Base-by-base conservation (phyloP, 2,113 vertebrate genomes). In the Promerops cafer region DNA sequence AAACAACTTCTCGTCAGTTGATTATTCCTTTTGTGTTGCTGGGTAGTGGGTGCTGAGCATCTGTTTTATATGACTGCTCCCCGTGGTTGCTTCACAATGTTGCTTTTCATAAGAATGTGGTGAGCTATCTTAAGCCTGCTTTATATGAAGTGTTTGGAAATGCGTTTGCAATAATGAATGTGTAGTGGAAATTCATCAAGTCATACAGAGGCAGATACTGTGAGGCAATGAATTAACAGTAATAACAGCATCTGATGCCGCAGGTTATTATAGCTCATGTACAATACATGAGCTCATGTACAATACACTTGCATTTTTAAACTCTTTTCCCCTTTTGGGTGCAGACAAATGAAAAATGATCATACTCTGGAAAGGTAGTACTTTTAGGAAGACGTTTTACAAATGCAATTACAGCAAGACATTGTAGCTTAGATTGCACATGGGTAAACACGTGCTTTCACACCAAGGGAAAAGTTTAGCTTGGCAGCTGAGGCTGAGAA, bases 371-470 rank as follows among this genome's bases (percentile, higher is more conserved):
- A 97, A 83, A 96, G 66, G 75, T 60, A 96, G 93, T 96, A 93
- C 96, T 98, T 95, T 97, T 95, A 97, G 94, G 96, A 98, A 97
- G 93, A 97, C 66, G 13, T 97, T 98, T 98, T 94, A 97, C 96
- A 96, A 97, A 98, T 93, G 94, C 83, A 96, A 78, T 97, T 98
- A 96, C 96, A 97, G 94, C 90, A 94, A 96, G 97, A 94, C 83
- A 92, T 92, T 94, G 92, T 95, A 96, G 94, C 88, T 96, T 89
- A 93, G 96, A 94, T 97, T 97, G 97, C 98, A 98, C 98, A 96
- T 97, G 98, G 97, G 96, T 97, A 97, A 98, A 98, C 98, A 98
- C 74, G 97, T 98, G 98, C 97, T 97, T 98, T 98, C 97, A 98
- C 97, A 98, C 97, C 97, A 97, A 98, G 96, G 87, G 96, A 97